A percentile compares a stretch with the other conserved stretches of the same genome.
These are phyloP conservation scores for Pogona vitticeps DNA, from an alignment of 2,113 vertebrate species.

Conservation along the genomic window DNA sequence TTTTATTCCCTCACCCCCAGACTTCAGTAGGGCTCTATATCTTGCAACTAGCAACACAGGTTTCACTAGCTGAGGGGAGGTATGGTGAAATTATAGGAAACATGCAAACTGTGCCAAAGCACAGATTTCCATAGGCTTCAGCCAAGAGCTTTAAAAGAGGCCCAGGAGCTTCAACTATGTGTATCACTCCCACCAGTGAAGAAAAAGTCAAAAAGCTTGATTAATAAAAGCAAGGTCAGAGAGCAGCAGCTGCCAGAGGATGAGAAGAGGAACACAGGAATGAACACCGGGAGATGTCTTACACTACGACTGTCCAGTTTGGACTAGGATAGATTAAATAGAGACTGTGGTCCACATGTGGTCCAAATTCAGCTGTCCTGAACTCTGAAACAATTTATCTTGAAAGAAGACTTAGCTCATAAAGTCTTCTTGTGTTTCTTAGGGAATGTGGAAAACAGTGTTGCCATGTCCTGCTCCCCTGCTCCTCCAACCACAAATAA, in stretches of 20 bases:
- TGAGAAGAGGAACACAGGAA: too few species aligned
- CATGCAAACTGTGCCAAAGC: not conserved
- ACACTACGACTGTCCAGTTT: too few species aligned
- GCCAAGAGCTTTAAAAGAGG: not conserved
- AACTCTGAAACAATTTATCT: too few species aligned
- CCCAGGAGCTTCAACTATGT: not conserved
- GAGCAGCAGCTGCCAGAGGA: not conserved
- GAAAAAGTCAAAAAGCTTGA: not conserved
- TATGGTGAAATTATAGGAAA: not conserved
- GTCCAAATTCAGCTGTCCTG: too few species aligned
- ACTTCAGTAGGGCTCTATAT: not conserved
- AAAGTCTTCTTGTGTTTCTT: too few species aligned
- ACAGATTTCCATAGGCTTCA: not conserved
- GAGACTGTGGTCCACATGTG: too few species aligned
- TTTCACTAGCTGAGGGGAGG: not conserved
- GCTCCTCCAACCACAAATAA: too few species aligned
- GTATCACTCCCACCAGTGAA: not conserved
- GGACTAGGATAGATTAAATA: too few species aligned
- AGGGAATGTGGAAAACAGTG: too few species aligned
- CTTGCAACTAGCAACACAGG: not conserved
- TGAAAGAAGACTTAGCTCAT: too few species aligned
- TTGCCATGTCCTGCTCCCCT: too few species aligned
- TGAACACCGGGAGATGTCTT: too few species aligned
- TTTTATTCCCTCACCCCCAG: slow-evolving; percentile 5
- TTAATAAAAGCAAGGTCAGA: not conserved